Base-by-base conservation (phyloP, 2,113 vertebrate genomes). In the Neoarius graeffei region DNA sequence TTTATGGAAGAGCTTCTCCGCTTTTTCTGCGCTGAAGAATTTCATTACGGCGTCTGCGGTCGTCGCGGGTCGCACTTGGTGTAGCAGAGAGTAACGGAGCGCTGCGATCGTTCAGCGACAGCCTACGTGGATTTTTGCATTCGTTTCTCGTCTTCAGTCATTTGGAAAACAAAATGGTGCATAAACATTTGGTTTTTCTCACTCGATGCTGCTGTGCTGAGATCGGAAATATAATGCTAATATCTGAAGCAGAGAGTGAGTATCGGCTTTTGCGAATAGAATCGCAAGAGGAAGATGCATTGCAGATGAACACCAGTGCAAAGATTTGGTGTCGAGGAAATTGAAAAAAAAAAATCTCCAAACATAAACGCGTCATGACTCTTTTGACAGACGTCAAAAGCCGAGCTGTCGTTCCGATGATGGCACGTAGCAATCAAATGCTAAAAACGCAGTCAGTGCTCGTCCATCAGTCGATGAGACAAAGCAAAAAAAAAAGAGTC, bases 1-100 rank as follows among this genome's bases (percentile, higher is more conserved):
- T 96, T 96, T 94, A 94, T 93, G 94, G 93, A 92, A 91, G 92
- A 93, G 92, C 90, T 76, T 92, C 94, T 93, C 62, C n/a, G 92
- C 90, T 84, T 84, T 88, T 81, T 84, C 74, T 42, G 66, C 57
- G 54, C 56, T n/a, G 81, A 64, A 67, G 89, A 90, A 86, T 89
- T 88, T 85, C 90, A 91, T 87, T 89, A 87, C 66, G 57, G 76
- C 20, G 83, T 73, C 48, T 73, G 66, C 71, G 74, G 87, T 83
- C 77, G 85, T 84, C 76, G 88, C 20, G 84, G 81, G 66, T 69
- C 85, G 64, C 81, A 77, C 14, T n/a, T 62, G 5, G 50, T 62
- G 54, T 73, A 85, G 69, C 85, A 50, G 80, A 81, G 50, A 69
- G 35, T 82, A 91, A 67, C 35, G 86, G 52, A 76, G 62, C 23